Percentiles rank a stretch among this genome's conserved stretches.
Evolutionary conservation across 2,797 vertebrate genomes (phyloP).

Genomic region (Loriculus beryllinus): DNA sequence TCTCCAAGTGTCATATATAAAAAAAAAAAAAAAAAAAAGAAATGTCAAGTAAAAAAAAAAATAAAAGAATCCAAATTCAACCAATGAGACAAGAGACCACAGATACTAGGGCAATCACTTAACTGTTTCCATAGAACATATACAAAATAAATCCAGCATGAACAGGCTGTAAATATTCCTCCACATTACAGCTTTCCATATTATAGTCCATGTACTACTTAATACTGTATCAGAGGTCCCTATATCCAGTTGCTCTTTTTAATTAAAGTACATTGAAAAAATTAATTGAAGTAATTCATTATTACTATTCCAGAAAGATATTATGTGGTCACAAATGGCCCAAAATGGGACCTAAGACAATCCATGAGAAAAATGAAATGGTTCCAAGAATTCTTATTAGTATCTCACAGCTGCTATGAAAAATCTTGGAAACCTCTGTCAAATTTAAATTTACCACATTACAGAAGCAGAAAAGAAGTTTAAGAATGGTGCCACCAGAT

Average conservation of each 20-base stretch:
- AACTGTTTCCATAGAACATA: background rate
- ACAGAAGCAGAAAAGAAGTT: background rate
- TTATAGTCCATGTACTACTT: background rate
- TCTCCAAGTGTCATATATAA: background rate
- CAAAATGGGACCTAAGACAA: background rate
- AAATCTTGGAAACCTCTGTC: background rate
- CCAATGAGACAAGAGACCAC: background rate
- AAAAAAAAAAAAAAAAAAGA: background rate
- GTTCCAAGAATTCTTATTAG: background rate
- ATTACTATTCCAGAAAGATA: slow-evolving; percentile 8
- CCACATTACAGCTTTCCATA: background rate
- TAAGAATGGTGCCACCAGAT: background rate
- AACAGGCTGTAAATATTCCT: background rate
- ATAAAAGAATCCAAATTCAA: background rate
- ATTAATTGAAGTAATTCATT: slow-evolving; percentile 24
- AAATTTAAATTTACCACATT: background rate
- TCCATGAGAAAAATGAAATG: background rate
- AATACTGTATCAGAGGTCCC: background rate
- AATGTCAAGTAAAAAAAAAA: background rate
- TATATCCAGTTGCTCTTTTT: slow-evolving; percentile 15
- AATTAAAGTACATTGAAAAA: background rate
- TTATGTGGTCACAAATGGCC: background rate
- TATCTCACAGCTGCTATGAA: background rate
- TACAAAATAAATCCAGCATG: background rate
- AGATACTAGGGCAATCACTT: background rate